A percentile compares a stretch with the other conserved stretches of the same genome.
Conservation (phyloP, 2,113 vertebrate species). For the Chauna torquata region DNA sequence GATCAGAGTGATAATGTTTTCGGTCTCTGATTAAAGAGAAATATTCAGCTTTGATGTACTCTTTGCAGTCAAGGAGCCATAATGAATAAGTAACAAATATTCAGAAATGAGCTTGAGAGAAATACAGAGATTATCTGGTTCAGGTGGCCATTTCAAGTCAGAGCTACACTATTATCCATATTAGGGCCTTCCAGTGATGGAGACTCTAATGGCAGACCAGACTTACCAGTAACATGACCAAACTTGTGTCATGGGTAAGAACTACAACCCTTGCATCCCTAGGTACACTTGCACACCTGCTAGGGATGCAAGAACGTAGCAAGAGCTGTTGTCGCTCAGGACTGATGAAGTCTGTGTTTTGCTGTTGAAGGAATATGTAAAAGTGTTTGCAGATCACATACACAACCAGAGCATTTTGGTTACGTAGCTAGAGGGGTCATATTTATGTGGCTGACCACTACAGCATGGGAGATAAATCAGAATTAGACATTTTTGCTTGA, state of each 20-base stretch:
- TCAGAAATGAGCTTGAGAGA: neutral
- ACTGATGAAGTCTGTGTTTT: neutral
- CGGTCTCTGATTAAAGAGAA: conserved; percentile 52
- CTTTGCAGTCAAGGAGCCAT: conserved; percentile 6
- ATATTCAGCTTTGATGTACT: conserved; percentile 42
- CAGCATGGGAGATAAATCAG: neutral
- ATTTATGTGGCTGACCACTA: neutral
- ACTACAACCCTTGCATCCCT: neutral
- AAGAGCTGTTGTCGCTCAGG: neutral
- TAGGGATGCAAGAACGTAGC: neutral
- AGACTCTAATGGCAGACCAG: neutral
- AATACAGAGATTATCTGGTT: neutral
- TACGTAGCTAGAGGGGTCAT: neutral
- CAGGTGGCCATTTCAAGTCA: neutral
- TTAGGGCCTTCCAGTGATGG: neutral
- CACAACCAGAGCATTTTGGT: neutral
- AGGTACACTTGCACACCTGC: too few relatives aligned
- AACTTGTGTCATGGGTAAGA: neutral
- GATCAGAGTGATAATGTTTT: conserved; percentile 43
- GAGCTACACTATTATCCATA: neutral
- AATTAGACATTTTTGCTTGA: neutral
- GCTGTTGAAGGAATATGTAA: neutral
- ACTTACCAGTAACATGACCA: neutral
- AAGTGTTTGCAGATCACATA: neutral
- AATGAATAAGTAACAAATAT: conserved; percentile 15